These are phyloP conservation scores for Crocidura indochinensis DNA, from an alignment of 2,797 vertebrate genomes.

Conservation along the genomic window DNA sequence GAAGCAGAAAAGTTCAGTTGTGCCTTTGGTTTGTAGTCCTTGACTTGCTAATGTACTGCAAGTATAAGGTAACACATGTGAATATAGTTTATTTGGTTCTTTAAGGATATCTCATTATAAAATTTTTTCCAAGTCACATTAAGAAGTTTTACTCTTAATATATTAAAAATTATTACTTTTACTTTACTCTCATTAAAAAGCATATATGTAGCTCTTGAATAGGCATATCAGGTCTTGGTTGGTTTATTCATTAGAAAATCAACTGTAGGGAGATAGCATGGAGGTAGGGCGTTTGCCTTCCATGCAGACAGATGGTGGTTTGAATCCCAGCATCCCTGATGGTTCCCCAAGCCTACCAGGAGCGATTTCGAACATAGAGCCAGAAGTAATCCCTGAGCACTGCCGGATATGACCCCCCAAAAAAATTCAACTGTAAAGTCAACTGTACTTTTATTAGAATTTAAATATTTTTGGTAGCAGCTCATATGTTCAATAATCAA, in stretches of 20 bases:
- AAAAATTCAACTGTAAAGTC: too few species aligned
- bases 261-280: neutral
- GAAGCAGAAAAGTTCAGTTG: neutral
- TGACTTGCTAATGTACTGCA: neutral
- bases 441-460: conserved; percentile 57
- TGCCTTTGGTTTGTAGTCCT: neutral
- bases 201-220: conserved; percentile 2
- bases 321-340: too few species aligned
- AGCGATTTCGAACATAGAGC: too few species aligned
- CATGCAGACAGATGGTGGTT: too few species aligned
- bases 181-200: conserved; percentile 45
- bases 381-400: too few species aligned
- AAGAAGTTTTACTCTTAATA: neutral
- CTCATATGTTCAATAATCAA: conserved; percentile 36
- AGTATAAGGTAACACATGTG: neutral
- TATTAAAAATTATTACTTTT: conserved; percentile 53
- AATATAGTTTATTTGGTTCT: conserved; percentile 21
- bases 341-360: too few species aligned
- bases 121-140: conserved; percentile 34
- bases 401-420: too few species aligned
- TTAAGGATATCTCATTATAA: conserved; percentile 37
- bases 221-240: neutral
- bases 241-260: too few species aligned
- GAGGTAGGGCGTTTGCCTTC: too few species aligned
- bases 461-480: conserved; percentile 61